Percentiles rank a stretch among this genome's conserved stretches.
These are phyloP conservation scores for Coenonympha glycerion DNA, from an alignment of 2,888 invertebrate species.

Conservation along the genomic window DNA sequence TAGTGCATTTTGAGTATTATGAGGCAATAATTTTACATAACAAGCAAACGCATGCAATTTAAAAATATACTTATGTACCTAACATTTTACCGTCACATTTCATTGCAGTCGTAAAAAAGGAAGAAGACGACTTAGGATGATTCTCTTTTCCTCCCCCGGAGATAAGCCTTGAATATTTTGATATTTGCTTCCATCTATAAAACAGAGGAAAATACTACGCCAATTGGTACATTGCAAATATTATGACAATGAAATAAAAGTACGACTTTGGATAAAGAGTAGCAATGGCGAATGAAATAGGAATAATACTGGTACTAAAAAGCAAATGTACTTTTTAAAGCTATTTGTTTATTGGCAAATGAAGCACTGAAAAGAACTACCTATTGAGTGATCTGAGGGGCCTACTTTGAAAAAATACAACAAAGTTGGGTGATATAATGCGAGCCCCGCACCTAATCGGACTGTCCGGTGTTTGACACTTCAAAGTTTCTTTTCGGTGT, in stretches of 20 bases:
- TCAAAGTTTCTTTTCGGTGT: no score
- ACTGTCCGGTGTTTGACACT: no score
- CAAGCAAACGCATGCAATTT: neutral
- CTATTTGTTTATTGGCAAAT: no score
- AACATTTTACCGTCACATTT: neutral
- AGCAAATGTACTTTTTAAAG: neutral
- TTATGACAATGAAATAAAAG: slow-evolving; percentile 8
- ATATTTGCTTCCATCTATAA: slow-evolving; percentile 2
- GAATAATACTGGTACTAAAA: neutral
- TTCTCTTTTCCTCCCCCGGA: slow-evolving; percentile 9
- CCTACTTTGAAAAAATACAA: no score
- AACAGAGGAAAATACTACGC: slow-evolving; percentile 7
- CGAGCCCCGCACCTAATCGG: no score
- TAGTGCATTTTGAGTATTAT: no score
- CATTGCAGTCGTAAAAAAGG: slow-evolving; percentile 3
- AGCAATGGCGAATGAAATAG: slow-evolving; percentile 1
- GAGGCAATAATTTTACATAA: neutral
- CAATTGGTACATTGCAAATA: slow-evolving; percentile 7
- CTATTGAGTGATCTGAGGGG: no score
- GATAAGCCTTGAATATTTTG: slow-evolving; percentile 13
- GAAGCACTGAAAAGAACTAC: no score
- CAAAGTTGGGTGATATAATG: no score
- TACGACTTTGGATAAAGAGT: slow-evolving; percentile 1
- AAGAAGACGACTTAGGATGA: slow-evolving; percentile 3
- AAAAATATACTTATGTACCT: no score